A percentile compares a stretch with the other conserved stretches of the same genome.
phyloP scores from a whole-genome alignment of 2,888 invertebrate species.

The Drosophila stalkeri region DNA sequence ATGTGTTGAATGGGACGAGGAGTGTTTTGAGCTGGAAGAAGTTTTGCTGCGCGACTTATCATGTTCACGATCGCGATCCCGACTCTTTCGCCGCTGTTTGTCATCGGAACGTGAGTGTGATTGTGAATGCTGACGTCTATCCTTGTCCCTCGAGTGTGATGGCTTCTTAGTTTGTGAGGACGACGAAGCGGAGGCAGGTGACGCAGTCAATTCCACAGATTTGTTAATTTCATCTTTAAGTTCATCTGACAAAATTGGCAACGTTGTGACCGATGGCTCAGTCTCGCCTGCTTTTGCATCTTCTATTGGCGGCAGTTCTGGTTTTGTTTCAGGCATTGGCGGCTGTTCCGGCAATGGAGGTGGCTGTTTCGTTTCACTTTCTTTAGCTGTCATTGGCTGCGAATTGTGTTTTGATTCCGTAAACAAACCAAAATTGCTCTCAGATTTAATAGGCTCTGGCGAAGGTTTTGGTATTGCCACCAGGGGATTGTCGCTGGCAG shows the following conservation, averaged over 20 bases:
- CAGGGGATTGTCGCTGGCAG: slow-evolving; percentile 34
- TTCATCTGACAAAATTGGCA: slow-evolving; percentile 13
- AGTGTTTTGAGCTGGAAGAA: slow-evolving; percentile 72
- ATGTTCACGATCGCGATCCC: slow-evolving; percentile 51
- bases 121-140: slow-evolving; percentile 47
- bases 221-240: slow-evolving; percentile 45
- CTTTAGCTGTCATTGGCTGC: slow-evolving; percentile 9
- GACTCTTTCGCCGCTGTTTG: slow-evolving; percentile 56
- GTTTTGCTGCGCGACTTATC: slow-evolving; percentile 64
- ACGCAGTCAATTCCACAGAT: slow-evolving; percentile 39
- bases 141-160: slow-evolving; percentile 48
- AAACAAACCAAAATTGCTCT: slow-evolving; percentile 30
- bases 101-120: slow-evolving; percentile 51
- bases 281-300: neutral
- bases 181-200: slow-evolving; percentile 66
- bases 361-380: neutral
- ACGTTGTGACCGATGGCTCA: neutral
- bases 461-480: slow-evolving; percentile 17
- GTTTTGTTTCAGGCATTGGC: slow-evolving; percentile 25
- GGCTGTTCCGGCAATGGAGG: neutral
- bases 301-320: slow-evolving; percentile 8
- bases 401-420: slow-evolving; percentile 17
- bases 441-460: slow-evolving; percentile 16
- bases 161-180: slow-evolving; percentile 79
- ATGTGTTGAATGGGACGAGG: slow-evolving; percentile 60